A percentile compares a stretch with the other conserved stretches of the same genome.
Conservation (phyloP, 2,888 invertebrate species). For the Idaea dimidiata region DNA sequence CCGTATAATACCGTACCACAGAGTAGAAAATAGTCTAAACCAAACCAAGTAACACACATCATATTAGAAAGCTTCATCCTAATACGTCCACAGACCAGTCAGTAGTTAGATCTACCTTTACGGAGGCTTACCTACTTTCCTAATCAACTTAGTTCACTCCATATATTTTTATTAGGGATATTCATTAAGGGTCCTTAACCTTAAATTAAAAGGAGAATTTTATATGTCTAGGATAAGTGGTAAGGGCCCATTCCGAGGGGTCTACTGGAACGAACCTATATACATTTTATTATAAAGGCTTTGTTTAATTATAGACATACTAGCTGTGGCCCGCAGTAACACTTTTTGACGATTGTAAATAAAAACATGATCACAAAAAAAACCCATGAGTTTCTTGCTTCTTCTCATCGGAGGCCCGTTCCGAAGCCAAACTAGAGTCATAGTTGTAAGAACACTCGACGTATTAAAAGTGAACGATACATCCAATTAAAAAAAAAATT, state of each 20-base stretch:
- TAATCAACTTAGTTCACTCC: neutral
- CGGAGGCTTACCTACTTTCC: neutral
- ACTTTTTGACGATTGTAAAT: no score
- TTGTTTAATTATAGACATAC: neutral
- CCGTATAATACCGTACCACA: no score
- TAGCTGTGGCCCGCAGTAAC: no score
- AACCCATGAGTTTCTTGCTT: no score
- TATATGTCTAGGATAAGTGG: neutral
- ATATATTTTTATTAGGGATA: constrained; percentile 2
- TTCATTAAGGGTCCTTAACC: neutral
- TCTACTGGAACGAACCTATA: neutral
- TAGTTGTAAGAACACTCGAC: no score
- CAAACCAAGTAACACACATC: neutral
- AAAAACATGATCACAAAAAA: no score
- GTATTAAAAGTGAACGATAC: no score
- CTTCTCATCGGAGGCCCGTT: no score
- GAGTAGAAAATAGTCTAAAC: no score
- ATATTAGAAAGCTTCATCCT: neutral
- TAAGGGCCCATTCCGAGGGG: neutral
- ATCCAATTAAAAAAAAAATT: no score
- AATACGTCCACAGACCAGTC: neutral
- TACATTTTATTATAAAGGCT: neutral
- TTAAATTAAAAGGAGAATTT: neutral
- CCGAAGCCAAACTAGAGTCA: no score
- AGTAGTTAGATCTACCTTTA: neutral